phyloP scores from a whole-genome alignment of 2,888 invertebrate genomes.

The Diogma glabrata region DNA sequence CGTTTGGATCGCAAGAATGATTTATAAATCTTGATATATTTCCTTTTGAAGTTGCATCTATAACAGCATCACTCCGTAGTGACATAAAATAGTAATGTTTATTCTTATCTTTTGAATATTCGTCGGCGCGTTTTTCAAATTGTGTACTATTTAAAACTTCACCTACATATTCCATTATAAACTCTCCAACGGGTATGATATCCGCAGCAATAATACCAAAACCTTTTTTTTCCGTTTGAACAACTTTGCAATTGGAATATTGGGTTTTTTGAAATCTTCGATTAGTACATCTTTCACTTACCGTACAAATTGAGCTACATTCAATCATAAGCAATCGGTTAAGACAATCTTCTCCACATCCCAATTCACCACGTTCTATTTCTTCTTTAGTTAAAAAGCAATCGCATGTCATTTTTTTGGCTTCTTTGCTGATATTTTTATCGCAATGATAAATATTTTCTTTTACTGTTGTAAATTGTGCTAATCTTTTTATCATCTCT shows the following conservation, averaged over 20 bases:
- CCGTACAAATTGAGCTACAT: constrained; percentile 85
- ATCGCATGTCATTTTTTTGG: constrained; percentile 89
- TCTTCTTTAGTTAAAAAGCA: constrained; percentile 88
- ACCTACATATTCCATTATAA: constrained; percentile 97
- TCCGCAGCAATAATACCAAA: constrained; percentile 63
- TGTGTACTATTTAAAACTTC: constrained; percentile 88
- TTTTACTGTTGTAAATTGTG: constrained; percentile 65
- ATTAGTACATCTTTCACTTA: constrained; percentile 86
- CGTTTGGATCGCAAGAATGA: constrained; percentile 97
- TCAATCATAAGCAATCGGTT: constrained; percentile 97
- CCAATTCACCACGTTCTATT: constrained; percentile 65
- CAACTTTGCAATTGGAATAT: constrained; percentile 76
- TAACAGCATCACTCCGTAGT: constrained; percentile 80
- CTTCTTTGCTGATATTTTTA: constrained; percentile 78
- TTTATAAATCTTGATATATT: constrained; percentile 97
- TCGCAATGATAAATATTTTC: constrained; percentile 82
- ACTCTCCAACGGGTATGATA: constrained; percentile 51
- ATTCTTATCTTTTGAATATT: constrained; percentile 82
- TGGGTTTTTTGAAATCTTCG: constrained; percentile 83
- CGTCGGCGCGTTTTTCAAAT: constrained; percentile 76
- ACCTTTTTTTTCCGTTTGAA: constrained; percentile 88
- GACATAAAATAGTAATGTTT: constrained; percentile 98
- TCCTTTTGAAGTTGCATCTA: constrained; percentile 93
- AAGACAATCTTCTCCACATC: constrained; percentile 92
- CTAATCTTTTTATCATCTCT: constrained; percentile 44